Evolutionary conservation across 2,888 invertebrate genomes (phyloP).

Genomic region (Protula sp.): DNA sequence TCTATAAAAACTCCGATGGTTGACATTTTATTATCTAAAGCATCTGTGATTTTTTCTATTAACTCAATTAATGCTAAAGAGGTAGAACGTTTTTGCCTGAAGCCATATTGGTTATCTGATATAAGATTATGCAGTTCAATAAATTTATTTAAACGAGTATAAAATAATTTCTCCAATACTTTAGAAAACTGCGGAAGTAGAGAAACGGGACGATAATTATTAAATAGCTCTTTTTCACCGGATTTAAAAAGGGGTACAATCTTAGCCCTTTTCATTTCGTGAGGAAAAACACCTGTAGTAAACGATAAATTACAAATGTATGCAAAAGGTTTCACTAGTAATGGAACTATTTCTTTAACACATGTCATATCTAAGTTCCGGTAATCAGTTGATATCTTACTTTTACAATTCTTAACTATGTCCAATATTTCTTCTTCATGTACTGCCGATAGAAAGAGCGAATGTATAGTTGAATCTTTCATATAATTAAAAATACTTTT

Average conservation of each 20-base stretch:
- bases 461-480: neutral
- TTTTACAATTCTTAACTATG: neutral
- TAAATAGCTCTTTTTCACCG: neutral
- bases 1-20: neutral
- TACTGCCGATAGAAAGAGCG: neutral
- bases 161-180: too few relatives aligned
- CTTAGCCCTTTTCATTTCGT: neutral
- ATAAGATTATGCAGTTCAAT: neutral
- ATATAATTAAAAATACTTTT: neutral
- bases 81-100: neutral
- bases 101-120: neutral
- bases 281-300: neutral
- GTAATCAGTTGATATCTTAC: neutral
- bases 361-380: neutral
- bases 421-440: neutral
- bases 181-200: neutral
- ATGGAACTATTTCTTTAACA: neutral
- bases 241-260: neutral
- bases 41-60: neutral
- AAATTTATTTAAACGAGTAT: neutral
- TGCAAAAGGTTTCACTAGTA: neutral
- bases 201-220: constrained; percentile 2
- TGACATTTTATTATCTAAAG: neutral
- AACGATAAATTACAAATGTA: neutral
- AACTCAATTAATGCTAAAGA: neutral